Evolutionary conservation across 37 sponge, comb jelly and placozoan genomes (phyloP).

Genomic region (Beroe ovata): DNA sequence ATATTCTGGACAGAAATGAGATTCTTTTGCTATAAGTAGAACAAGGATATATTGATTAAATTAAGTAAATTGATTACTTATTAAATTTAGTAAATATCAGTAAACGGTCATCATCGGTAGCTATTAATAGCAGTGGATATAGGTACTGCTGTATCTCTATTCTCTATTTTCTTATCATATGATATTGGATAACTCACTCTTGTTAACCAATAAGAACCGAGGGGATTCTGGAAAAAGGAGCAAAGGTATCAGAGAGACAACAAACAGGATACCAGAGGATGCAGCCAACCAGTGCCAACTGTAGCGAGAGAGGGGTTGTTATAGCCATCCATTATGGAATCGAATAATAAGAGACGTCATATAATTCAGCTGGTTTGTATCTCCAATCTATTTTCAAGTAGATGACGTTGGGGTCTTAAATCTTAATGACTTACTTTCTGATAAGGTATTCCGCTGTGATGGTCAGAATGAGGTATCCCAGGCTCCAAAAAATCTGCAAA

Average conservation of each 20-base stretch:
- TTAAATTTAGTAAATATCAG: too few species aligned
- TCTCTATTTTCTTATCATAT: too few species aligned
- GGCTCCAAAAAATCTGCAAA: not conserved
- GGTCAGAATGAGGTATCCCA: not conserved
- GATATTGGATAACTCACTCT: slow-evolving; percentile 20
- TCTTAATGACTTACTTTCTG: not conserved
- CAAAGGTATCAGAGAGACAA: slow-evolving; percentile 2
- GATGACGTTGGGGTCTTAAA: not conserved
- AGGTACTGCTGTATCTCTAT: too few species aligned
- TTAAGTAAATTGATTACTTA: too few species aligned
- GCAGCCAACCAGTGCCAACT: slow-evolving; percentile 47
- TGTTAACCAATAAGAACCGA: not conserved
- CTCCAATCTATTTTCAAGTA: not conserved
- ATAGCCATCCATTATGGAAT: not conserved
- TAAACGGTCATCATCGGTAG: too few species aligned
- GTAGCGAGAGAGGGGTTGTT: not conserved
- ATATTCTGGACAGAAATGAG: too few species aligned
- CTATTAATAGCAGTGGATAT: too few species aligned
- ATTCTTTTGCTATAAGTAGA: too few species aligned
- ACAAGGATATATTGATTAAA: too few species aligned
- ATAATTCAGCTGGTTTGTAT: too few species aligned
- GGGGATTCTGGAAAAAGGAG: slow-evolving; percentile 30
- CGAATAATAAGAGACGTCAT: not conserved
- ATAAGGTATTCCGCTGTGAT: slow-evolving; percentile 20
- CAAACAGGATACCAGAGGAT: not conserved